A percentile compares a stretch with the other conserved stretches of the same genome.
Conservation (phyloP, 1,140 invertebrate species). For the Pissodes strobi region DNA sequence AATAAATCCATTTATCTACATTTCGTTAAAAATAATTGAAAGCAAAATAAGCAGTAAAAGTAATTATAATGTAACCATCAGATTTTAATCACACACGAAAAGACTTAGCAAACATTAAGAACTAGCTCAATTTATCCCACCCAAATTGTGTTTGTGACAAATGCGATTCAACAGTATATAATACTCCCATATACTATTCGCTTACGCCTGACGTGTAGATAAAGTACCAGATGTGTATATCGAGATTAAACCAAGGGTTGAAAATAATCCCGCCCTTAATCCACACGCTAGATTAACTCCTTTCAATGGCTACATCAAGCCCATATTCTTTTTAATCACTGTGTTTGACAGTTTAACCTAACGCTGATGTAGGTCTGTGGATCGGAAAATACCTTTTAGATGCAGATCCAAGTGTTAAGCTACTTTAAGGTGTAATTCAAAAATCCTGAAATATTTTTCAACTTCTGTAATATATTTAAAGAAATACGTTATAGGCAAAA, state of each 20-base stretch:
- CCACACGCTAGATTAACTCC: conserved; percentile 38
- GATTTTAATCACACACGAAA: no score
- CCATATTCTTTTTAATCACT: conserved; percentile 35
- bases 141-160: conserved; percentile 27
- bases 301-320: conserved; percentile 33
- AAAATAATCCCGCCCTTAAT: conserved; percentile 43
- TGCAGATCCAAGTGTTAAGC: conserved; percentile 1
- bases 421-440: conserved; percentile 2
- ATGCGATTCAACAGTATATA: conserved; percentile 26
- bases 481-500: neutral
- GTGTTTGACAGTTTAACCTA: conserved; percentile 39
- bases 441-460: neutral
- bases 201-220: conserved; percentile 28
- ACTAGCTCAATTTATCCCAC: conserved; percentile 8
- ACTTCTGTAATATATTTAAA: neutral
- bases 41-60: no score
- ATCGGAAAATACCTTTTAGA: neutral
- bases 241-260: conserved; percentile 41
- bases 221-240: conserved; percentile 38
- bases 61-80: no score
- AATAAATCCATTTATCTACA: no score
- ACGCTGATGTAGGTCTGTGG: conserved; percentile 25
- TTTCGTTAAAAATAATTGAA: no score
- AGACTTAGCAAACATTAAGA: neutral
- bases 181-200: conserved; percentile 10